phyloP scores from a whole-genome alignment of 1,140 invertebrate species.

The Drosophila dunni region DNA sequence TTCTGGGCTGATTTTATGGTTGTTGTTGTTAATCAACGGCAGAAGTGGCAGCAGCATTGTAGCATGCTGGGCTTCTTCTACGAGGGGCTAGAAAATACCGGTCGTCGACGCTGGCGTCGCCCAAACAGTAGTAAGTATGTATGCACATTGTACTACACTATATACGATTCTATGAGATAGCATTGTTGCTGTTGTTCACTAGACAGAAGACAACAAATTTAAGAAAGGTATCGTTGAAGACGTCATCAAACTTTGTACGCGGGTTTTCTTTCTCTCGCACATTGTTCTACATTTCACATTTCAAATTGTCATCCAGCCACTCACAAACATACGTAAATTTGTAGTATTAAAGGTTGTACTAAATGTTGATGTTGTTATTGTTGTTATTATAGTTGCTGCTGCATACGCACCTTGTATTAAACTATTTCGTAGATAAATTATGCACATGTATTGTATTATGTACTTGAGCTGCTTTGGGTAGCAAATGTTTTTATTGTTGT shows the following conservation, averaged over 20 bases:
- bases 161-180: slow-evolving; percentile 36
- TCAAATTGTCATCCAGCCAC: slow-evolving; percentile 25
- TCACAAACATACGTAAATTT: slow-evolving; percentile 2
- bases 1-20: slow-evolving; percentile 30
- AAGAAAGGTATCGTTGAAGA: slow-evolving; percentile 65
- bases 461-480: slow-evolving; percentile 54
- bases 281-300: slow-evolving; percentile 57
- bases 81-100: slow-evolving; percentile 47
- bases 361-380: slow-evolving; percentile 48
- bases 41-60: slow-evolving; percentile 40
- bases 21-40: slow-evolving; percentile 50
- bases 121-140: slow-evolving; percentile 40
- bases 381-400: slow-evolving; percentile 32
- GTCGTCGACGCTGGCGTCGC: slow-evolving; percentile 30
- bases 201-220: slow-evolving; percentile 21
- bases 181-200: slow-evolving; percentile 40
- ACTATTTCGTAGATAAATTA: slow-evolving; percentile 35
- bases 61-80: slow-evolving; percentile 33
- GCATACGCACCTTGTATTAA: slow-evolving; percentile 71
- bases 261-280: slow-evolving; percentile 68
- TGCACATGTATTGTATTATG: slow-evolving; percentile 43
- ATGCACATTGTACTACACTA: slow-evolving; percentile 24
- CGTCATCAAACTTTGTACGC: slow-evolving; percentile 76
- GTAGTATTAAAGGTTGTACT: slow-evolving; percentile 28
- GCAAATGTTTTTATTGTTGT: slow-evolving; percentile 62